Conservation (phyloP, 2,888 invertebrate species). For the Nebria salina region DNA sequence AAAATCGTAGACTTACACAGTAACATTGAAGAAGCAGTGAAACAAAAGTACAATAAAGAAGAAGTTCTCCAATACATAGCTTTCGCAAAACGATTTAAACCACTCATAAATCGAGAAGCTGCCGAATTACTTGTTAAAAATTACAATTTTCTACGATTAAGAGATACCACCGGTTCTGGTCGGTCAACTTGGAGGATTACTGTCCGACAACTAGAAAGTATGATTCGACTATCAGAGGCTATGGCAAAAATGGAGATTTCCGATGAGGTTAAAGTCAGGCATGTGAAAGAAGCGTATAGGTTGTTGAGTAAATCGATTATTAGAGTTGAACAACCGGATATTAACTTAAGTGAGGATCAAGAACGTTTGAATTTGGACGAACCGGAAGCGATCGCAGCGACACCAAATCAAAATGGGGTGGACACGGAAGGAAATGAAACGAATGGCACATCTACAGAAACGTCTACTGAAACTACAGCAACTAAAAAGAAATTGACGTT, state of each 20-base stretch:
- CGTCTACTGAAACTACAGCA: constrained; percentile 51
- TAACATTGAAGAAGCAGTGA: constrained; percentile 80
- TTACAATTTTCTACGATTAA: constrained; percentile 86
- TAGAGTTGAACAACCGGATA: constrained; percentile 97
- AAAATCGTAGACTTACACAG: constrained; percentile 96
- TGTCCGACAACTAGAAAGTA: constrained; percentile 93
- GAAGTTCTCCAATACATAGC: constrained; percentile 96
- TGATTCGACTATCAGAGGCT: constrained; percentile 96
- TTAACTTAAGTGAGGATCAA: constrained; percentile 87
- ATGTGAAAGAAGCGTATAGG: constrained; percentile 89
- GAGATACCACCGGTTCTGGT: constrained; percentile 75
- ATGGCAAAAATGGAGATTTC: constrained; percentile 96
- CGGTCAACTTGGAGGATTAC: constrained; percentile 95
- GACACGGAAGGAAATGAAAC: constrained; percentile 64
- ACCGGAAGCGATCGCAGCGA: constrained; percentile 61
- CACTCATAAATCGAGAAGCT: constrained; percentile 84
- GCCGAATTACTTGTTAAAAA: constrained; percentile 85
- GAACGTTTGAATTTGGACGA: constrained; percentile 69
- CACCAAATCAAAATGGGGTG: constrained; percentile 51
- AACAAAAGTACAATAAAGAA: constrained; percentile 84
- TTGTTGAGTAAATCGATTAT: constrained; percentile 93
- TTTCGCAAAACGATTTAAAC: constrained; percentile 96
- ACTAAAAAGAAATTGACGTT: constrained; percentile 80
- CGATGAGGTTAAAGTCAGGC: constrained; percentile 85
- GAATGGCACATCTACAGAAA: constrained; percentile 53